These are phyloP conservation scores for Lepidurus packardi DNA, from an alignment of 1,140 invertebrate genomes.

Conservation along the genomic window DNA sequence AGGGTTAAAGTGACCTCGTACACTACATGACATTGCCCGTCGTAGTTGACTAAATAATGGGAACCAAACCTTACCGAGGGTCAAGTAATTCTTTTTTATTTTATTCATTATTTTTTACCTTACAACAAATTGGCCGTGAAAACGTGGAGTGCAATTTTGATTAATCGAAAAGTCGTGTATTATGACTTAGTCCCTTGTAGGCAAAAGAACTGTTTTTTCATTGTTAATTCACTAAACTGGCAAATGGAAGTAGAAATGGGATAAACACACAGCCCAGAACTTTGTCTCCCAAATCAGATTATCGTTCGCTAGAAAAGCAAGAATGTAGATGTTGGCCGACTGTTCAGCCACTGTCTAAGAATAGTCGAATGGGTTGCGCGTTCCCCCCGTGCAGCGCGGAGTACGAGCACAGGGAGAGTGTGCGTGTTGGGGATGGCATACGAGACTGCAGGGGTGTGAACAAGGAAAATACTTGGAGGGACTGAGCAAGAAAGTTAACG, in stretches of 20 bases:
- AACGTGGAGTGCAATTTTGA: too few species aligned
- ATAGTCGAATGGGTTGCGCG: constrained; percentile 12
- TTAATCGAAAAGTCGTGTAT: too few species aligned
- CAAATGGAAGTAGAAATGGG: too few species aligned
- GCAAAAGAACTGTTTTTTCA: too few species aligned
- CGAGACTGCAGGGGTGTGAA: not conserved
- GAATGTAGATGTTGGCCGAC: not conserved
- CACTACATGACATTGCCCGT: not conserved
- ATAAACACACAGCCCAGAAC: not conserved
- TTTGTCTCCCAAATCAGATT: not conserved
- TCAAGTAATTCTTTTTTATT: not conserved
- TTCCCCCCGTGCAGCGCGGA: not conserved
- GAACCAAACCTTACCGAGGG: too few species aligned
- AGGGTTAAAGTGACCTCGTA: not conserved
- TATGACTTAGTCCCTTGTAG: too few species aligned
- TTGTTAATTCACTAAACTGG: not conserved
- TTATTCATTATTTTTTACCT: too few species aligned
- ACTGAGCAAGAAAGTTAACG: not conserved
- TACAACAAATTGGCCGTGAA: too few species aligned
- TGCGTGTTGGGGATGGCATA: not conserved
- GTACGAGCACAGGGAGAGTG: not conserved
- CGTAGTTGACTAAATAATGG: not conserved
- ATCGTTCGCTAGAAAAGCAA: not conserved
- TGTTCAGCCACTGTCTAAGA: not conserved
- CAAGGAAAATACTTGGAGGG: not conserved